Percentiles rank a stretch among this genome's conserved stretches.
phyloP scores from a whole-genome alignment of 1,140 invertebrate genomes.

The Drosophila parvula region DNA sequence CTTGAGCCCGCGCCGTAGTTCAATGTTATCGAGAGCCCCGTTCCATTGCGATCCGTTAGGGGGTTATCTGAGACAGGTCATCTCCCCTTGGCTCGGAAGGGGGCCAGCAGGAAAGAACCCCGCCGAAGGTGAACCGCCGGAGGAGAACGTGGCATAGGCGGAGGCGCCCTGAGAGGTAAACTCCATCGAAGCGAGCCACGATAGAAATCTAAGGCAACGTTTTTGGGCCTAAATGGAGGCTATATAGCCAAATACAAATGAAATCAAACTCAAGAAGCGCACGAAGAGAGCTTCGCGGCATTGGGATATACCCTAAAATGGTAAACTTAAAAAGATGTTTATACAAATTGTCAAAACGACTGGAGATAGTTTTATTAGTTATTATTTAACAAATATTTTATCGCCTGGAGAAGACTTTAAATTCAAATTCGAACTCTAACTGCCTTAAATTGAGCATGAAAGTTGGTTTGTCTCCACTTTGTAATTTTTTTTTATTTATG shows the following conservation, averaged over 20 bases:
- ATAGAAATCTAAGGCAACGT: conserved; percentile 54
- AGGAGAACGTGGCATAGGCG: conserved; percentile 10
- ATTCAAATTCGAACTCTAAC: too few relatives aligned
- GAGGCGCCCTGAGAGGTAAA: conserved; percentile 38
- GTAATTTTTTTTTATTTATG: too few relatives aligned
- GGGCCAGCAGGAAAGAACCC: conserved; percentile 32
- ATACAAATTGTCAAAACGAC: too few relatives aligned
- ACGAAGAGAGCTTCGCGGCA: neutral
- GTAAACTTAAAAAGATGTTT: too few relatives aligned
- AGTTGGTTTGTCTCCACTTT: too few relatives aligned
- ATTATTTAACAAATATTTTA: too few relatives aligned
- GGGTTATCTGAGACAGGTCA: conserved; percentile 37
- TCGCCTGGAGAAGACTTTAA: too few relatives aligned
- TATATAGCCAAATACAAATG: conserved; percentile 34
- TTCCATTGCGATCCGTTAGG: neutral
- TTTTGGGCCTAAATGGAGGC: conserved; percentile 46
- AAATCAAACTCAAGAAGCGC: conserved; percentile 43
- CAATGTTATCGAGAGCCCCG: conserved; percentile 28
- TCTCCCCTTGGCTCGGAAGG: neutral
- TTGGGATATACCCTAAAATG: conserved; percentile 1
- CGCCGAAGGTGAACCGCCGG: conserved; percentile 60
- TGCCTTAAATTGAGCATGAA: too few relatives aligned
- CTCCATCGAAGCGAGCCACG: conserved; percentile 68
- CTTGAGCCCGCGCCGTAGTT: neutral
- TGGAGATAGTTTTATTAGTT: too few relatives aligned